These are phyloP conservation scores for Ginglymostoma cirratum DNA, from an alignment of 2,113 vertebrate genomes.

Conservation along the genomic window DNA sequence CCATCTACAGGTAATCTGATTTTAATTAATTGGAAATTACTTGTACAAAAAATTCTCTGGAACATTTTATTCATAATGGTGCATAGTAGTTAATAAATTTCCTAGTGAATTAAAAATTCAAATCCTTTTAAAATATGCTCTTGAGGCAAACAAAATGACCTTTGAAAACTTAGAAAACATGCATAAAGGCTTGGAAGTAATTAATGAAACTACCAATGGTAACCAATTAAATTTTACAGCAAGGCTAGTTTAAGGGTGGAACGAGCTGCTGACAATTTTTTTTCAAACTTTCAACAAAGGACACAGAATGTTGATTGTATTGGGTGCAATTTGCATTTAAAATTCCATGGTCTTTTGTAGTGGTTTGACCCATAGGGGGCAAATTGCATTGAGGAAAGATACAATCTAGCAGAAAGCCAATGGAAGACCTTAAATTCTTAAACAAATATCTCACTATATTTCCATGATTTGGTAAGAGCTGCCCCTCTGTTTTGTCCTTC, in stretches of 20 bases:
- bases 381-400: not conserved
- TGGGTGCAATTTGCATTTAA: not conserved
- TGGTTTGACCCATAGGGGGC: not conserved
- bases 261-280: not conserved
- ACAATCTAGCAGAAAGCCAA: too few relatives aligned
- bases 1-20: too few relatives aligned
- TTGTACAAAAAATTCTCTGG: too few relatives aligned
- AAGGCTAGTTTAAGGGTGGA: not conserved
- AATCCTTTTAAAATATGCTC: not conserved
- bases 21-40: too few relatives aligned
- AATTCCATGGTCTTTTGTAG: not conserved
- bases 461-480: not conserved
- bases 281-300: not conserved
- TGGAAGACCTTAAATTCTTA: not conserved
- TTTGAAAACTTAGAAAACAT: not conserved
- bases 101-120: conserved; percentile 1
- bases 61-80: not conserved
- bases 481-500: not conserved
- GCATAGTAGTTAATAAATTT: not conserved
- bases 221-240: not conserved
- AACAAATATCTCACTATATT: not conserved
- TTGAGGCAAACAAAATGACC: not conserved
- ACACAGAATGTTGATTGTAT: not conserved
- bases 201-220: not conserved
- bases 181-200: not conserved